phyloP scores from a whole-genome alignment of 2,888 invertebrate genomes.

The Gnatocerus cornutus region DNA sequence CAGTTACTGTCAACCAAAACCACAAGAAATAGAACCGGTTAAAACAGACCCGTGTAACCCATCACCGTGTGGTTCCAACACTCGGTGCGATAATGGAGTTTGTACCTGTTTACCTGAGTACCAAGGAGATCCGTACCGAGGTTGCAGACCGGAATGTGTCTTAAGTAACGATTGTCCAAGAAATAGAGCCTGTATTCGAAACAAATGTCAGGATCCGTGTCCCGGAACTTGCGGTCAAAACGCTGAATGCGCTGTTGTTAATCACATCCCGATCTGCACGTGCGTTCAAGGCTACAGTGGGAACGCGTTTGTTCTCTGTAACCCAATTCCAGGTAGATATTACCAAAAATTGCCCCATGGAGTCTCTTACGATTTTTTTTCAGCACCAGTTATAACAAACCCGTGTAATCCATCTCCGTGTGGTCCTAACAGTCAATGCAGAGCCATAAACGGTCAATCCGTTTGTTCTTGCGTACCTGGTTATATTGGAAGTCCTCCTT shows the following conservation, averaged over 20 bases:
- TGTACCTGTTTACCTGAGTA: conserved; percentile 81
- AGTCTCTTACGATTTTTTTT: neutral
- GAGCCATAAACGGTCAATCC: conserved; percentile 72
- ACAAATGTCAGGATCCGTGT: conserved; percentile 82
- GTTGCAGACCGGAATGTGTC: conserved; percentile 83
- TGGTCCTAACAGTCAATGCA: conserved; percentile 79
- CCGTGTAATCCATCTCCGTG: conserved; percentile 83
- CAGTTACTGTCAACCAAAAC: conserved; percentile 65
- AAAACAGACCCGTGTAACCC: conserved; percentile 69
- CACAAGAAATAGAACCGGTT: conserved; percentile 60
- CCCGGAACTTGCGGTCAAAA: conserved; percentile 82
- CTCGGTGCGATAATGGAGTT: conserved; percentile 79
- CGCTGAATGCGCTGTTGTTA: conserved; percentile 82
- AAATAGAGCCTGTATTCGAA: conserved; percentile 80
- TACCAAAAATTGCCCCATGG: neutral
- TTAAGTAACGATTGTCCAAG: conserved; percentile 81
- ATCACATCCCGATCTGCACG: conserved; percentile 84
- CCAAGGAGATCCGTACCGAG: conserved; percentile 81
- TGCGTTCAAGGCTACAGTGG: conserved; percentile 82
- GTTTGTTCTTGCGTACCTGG: conserved; percentile 79
- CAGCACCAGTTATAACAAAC: conserved; percentile 63
- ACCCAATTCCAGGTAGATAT: conserved; percentile 72
- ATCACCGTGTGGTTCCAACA: conserved; percentile 79
- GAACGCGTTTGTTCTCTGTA: conserved; percentile 81
- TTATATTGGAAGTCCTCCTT: conserved; percentile 82